Conservation (phyloP, 2,797 vertebrate species). For the Protosalanx chinensis region DNA sequence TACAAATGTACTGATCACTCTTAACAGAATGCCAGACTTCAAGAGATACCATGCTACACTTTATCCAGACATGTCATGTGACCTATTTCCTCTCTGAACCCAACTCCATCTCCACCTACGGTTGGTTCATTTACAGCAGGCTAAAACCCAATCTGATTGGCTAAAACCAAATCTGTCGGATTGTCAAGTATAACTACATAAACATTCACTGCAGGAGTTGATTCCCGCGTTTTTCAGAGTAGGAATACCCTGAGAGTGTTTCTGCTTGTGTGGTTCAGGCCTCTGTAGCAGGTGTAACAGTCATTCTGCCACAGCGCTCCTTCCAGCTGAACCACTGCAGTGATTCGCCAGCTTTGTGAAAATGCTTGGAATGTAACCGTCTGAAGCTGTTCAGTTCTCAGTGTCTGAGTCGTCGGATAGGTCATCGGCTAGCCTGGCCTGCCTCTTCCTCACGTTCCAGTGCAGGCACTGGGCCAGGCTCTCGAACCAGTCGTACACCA, state of each 20-base stretch:
- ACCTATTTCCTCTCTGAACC: background rate
- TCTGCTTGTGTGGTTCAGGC: background rate
- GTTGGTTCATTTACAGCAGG: too few species aligned
- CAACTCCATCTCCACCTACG: too few species aligned
- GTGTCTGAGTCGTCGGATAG: conserved; percentile 73
- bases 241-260: background rate
- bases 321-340: background rate
- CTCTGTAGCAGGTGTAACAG: conserved; percentile 28
- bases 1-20: conserved; percentile 42
- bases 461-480: conserved; percentile 81
- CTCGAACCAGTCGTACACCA: conserved; percentile 84
- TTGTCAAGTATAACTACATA: background rate
- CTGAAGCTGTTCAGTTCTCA: conserved; percentile 63
- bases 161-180: too few species aligned
- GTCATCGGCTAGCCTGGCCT: conserved; percentile 70
- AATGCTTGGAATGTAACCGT: conserved; percentile 41
- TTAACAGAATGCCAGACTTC: background rate
- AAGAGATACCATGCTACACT: background rate
- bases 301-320: background rate
- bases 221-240: background rate
- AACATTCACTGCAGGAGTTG: background rate
- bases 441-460: conserved; percentile 82
- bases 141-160: too few species aligned
- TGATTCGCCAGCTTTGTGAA: background rate
- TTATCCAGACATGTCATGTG: background rate